phyloP scores from a whole-genome alignment of 53 echinoderm and acorn worm genomes.

The Antedon mediterranea region DNA sequence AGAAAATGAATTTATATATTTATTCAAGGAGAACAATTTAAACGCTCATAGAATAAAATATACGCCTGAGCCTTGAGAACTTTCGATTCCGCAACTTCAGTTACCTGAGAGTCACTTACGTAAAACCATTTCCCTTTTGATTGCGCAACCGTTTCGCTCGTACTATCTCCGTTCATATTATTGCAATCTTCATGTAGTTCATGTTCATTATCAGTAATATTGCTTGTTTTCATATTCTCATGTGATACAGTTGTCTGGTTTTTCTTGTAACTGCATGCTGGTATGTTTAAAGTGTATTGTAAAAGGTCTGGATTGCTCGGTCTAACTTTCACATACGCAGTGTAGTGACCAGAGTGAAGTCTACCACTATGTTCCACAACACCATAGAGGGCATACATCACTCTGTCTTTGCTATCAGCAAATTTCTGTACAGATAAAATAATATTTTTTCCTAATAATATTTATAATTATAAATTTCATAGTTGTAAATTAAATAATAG shows the following conservation, averaged over 20 bases:
- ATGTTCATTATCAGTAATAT: background rate
- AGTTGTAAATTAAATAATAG: background rate
- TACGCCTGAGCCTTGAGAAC: conserved; percentile 84
- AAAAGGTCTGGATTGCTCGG: conserved; percentile 49
- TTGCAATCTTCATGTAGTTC: conserved; percentile 1
- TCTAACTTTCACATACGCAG: conserved; percentile 81
- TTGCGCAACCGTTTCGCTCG: conserved; percentile 25
- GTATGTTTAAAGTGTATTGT: conserved; percentile 52
- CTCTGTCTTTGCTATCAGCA: conserved; percentile 66
- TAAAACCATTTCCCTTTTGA: conserved; percentile 87
- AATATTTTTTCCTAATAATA: no score
- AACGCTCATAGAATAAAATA: conserved; percentile 86
- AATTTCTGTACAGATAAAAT: conserved; percentile 35
- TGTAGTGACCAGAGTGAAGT: conserved; percentile 94
- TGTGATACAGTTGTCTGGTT: conserved; percentile 2
- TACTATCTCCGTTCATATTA: conserved; percentile 10
- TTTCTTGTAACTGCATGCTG: conserved; percentile 36
- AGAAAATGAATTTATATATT: no score
- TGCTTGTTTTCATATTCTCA: background rate
- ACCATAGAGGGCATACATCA: conserved; percentile 70
- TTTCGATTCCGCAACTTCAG: conserved; percentile 67
- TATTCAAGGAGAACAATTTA: background rate
- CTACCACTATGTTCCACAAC: conserved; percentile 93
- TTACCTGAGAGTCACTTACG: conserved; percentile 87
- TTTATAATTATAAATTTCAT: background rate